Conservation (phyloP, 2,888 invertebrate species). For the Caenorhabditis sp. region DNA sequence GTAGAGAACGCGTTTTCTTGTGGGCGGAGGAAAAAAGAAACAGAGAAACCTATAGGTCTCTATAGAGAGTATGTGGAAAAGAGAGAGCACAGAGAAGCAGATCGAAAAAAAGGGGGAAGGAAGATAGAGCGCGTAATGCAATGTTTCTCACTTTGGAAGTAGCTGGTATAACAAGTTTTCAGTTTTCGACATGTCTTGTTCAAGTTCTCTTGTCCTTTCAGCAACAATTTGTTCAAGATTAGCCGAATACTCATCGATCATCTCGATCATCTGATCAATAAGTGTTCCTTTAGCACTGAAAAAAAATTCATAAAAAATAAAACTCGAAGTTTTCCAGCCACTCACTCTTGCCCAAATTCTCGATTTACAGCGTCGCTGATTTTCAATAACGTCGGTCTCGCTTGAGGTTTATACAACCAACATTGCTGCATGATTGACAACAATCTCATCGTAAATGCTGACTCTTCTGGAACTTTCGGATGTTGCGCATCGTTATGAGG, state of each 20-base stretch:
- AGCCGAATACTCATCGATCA: slow-evolving; percentile 58
- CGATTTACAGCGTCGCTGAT: slow-evolving; percentile 50
- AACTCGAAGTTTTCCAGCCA: neutral
- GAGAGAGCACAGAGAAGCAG: no score
- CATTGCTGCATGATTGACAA: slow-evolving; percentile 51
- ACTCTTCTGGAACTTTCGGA: slow-evolving; percentile 41
- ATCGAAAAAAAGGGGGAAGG: neutral
- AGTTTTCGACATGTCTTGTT: slow-evolving; percentile 40
- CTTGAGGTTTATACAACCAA: slow-evolving; percentile 37
- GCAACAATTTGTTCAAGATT: slow-evolving; percentile 56
- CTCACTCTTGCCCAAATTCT: slow-evolving; percentile 54
- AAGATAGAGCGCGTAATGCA: neutral
- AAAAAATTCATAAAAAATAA: no score
- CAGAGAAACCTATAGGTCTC: no score
- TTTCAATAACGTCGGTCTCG: slow-evolving; percentile 47
- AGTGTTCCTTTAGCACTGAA: slow-evolving; percentile 51
- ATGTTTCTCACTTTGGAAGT: slow-evolving; percentile 43
- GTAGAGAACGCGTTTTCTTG: no score
- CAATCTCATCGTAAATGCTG: slow-evolving; percentile 42
- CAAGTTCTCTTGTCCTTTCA: slow-evolving; percentile 48
- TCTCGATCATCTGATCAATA: slow-evolving; percentile 57
- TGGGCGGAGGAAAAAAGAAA: no score
- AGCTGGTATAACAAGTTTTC: slow-evolving; percentile 51
- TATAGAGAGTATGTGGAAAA: no score
- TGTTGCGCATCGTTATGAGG: slow-evolving; percentile 19